Evolutionary conservation across 2,797 vertebrate genomes (phyloP).

Genomic region (Antrozous pallidus): DNA sequence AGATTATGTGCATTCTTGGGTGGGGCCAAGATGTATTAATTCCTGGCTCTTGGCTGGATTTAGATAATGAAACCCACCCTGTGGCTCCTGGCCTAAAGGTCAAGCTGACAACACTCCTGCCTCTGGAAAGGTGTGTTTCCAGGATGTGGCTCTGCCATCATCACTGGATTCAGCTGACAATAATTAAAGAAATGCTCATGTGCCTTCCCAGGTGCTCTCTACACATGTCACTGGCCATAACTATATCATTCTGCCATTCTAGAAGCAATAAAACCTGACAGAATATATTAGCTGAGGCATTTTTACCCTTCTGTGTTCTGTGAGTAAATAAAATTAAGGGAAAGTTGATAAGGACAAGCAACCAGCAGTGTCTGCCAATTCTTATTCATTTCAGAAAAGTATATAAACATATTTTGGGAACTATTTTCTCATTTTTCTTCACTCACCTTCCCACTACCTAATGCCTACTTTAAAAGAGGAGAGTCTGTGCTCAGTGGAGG

Average conservation of each 20-base stretch:
- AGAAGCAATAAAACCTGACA: background rate
- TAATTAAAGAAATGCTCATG: too few relatives aligned
- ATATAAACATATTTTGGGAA: background rate
- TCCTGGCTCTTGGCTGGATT: too few relatives aligned
- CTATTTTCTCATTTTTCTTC: background rate
- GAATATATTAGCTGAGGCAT: background rate
- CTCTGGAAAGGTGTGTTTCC: too few relatives aligned
- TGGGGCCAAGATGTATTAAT: too few relatives aligned
- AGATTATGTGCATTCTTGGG: too few relatives aligned
- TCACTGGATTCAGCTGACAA: too few relatives aligned
- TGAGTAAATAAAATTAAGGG: background rate
- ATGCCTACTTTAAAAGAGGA: background rate
- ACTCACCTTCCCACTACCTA: background rate
- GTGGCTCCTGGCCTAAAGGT: too few relatives aligned
- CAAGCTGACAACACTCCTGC: too few relatives aligned
- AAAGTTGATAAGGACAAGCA: background rate
- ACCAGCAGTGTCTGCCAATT: background rate
- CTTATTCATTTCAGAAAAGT: conserved; percentile 23
- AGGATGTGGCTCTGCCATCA: too few relatives aligned
- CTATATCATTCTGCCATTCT: background rate
- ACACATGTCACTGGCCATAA: background rate
- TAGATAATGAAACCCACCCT: too few relatives aligned
- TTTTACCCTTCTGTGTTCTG: background rate
- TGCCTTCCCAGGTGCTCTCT: too few relatives aligned
- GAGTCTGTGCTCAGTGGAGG: background rate